Percentiles rank a stretch among this genome's conserved stretches.
These are phyloP conservation scores for Diploscapter pachys DNA, from an alignment of 1,140 invertebrate genomes.

Conservation along the genomic window DNA sequence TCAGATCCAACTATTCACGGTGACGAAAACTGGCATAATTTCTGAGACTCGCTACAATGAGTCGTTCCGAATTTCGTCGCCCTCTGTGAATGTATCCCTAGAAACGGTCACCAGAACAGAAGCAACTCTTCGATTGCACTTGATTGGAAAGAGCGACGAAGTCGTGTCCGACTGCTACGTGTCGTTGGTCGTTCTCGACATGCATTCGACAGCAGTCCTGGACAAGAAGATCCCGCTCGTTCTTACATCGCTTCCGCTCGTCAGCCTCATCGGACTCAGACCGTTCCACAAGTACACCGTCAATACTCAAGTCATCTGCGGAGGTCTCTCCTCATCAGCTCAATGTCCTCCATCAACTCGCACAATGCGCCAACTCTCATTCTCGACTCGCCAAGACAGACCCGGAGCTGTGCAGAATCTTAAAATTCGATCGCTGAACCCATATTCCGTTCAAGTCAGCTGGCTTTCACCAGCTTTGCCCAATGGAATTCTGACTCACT, in stretches of 20 bases:
- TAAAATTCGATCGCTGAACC: conserved; percentile 45
- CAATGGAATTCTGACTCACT: conserved; percentile 49
- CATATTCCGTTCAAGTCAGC: conserved; percentile 51
- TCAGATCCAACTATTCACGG: conserved; percentile 51
- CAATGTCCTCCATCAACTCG: conserved; percentile 42
- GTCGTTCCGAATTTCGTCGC: conserved; percentile 42
- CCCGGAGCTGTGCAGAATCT: conserved; percentile 45
- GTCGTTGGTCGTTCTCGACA: conserved; percentile 29
- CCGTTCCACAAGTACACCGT: conserved; percentile 51
- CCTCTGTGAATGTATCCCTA: conserved; percentile 45
- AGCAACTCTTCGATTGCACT: conserved; percentile 27
- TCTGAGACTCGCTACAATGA: conserved; percentile 50
- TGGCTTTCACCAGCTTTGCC: conserved; percentile 47
- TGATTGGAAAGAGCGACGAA: conserved; percentile 21
- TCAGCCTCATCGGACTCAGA: conserved; percentile 41
- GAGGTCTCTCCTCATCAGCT: conserved; percentile 15
- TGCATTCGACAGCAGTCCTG: conserved; percentile 33
- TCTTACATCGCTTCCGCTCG: conserved; percentile 4
- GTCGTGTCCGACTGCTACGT: conserved; percentile 24
- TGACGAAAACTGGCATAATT: conserved; percentile 55
- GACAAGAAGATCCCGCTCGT: conserved; percentile 28
- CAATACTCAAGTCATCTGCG: conserved; percentile 45
- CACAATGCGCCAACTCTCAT: conserved; percentile 37
- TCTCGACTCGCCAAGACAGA: conserved; percentile 42
- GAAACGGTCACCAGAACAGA: conserved; percentile 42